Conservation (phyloP, 1,140 invertebrate species). For the Ruditapes philippinarum region DNA sequence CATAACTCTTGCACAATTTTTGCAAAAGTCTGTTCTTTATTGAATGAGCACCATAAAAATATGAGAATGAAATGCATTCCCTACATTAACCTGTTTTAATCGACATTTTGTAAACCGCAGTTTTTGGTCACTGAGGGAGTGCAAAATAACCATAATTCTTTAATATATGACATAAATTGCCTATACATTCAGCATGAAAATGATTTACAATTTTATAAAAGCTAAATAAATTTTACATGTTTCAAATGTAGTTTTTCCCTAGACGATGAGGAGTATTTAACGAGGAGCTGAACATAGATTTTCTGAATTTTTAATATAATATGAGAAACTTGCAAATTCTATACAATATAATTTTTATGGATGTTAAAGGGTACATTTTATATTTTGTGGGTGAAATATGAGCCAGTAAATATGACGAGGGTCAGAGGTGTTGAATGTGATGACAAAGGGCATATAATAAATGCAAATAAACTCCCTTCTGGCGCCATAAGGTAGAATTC, state of each 20-base stretch:
- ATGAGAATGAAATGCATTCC: background rate
- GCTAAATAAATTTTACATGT: conserved; percentile 23
- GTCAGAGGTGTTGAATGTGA: conserved; percentile 33
- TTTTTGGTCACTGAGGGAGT: conserved; percentile 12
- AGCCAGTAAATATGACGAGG: conserved; percentile 11
- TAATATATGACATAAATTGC: conserved; percentile 29
- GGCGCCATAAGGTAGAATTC: background rate
- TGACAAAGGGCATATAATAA: conserved; percentile 25
- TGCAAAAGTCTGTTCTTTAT: no score
- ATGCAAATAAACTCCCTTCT: conserved; percentile 26
- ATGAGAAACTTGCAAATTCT: background rate
- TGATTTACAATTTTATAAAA: conserved; percentile 29
- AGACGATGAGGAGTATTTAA: background rate
- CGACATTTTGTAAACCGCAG: background rate
- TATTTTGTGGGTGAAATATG: conserved; percentile 38
- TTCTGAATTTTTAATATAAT: conserved; percentile 27
- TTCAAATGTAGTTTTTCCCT: background rate
- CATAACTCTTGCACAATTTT: no score
- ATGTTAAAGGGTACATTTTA: conserved; percentile 26
- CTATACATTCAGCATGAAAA: background rate
- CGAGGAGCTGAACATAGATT: background rate
- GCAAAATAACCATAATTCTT: conserved; percentile 31
- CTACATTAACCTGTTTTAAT: background rate
- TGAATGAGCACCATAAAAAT: background rate
- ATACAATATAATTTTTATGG: conserved; percentile 24